Percentiles rank a stretch among this genome's conserved stretches.
These are phyloP conservation scores for Callorhinus ursinus DNA, from an alignment of 2,113 vertebrate genomes.

Conservation along the genomic window DNA sequence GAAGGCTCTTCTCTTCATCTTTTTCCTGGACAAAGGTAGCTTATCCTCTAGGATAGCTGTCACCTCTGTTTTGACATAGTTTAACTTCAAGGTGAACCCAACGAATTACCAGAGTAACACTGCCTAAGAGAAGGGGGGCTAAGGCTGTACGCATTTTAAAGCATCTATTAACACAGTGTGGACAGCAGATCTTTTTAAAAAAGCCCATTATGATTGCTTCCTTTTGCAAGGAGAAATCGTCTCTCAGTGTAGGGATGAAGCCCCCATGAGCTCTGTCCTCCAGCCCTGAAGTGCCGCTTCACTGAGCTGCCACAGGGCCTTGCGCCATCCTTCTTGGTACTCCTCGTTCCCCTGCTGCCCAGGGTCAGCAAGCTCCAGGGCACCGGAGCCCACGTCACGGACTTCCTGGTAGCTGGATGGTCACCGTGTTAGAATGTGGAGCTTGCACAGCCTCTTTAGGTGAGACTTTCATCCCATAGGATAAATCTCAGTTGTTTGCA, in stretches of 20 bases:
- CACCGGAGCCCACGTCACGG: fast-evolving
- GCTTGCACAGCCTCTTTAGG: neutral
- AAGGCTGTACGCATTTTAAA: no score
- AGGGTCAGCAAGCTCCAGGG: neutral
- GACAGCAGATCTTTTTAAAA: neutral
- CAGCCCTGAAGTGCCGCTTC: neutral
- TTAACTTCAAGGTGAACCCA: neutral
- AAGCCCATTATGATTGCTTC: neutral
- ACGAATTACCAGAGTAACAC: neutral
- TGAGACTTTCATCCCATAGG: neutral
- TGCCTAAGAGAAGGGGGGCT: neutral
- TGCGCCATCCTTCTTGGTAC: fast-evolving
- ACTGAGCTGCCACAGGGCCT: neutral
- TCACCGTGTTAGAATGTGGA: neutral
- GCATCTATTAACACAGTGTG: neutral
- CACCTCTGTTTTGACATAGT: neutral
- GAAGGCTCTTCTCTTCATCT: neutral
- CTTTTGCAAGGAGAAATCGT: neutral
- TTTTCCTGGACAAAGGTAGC: neutral
- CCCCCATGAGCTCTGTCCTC: neutral
- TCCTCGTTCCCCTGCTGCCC: neutral
- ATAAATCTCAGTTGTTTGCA: neutral
- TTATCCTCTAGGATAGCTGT: neutral
- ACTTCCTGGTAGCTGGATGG: neutral
- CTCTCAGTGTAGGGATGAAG: neutral